Evolutionary conservation across 1,140 invertebrate species (phyloP), one percentile per base, ranked within the genome.

Genomic region (Vollenhovia emeryi): DNA sequence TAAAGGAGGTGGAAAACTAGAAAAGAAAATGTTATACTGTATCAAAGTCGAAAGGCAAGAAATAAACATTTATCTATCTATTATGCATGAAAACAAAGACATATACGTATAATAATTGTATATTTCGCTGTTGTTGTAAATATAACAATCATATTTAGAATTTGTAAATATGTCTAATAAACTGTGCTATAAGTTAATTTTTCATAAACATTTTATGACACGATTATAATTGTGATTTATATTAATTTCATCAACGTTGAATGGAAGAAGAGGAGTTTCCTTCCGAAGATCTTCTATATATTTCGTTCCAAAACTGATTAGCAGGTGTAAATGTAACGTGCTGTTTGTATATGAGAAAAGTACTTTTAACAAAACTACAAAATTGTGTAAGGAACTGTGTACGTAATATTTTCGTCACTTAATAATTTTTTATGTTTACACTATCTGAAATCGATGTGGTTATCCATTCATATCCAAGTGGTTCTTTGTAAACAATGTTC

Each of bases 281-380:
- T 6, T 75, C 13, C 0, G 9, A 62, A n/a, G 30, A 64, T 27
- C 0, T 13, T 78, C 48, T 3, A 30, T 52, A 4, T 11, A 87
- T 64, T 8, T 86, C 80, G 5, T 52, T 68, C 90, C 88, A 91
- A 6, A 92, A 91, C 45, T 87, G 84, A 57, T 92, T 92, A 40
- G 71, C 84, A 79, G 87, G 64, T 9, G 79, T 75, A 30, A 92
- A 91, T 1, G 52, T 21, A n/a, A 91, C 43, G 24, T 27, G n/a
- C 91, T 91, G 40, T 18, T 43, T 60, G 15, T 13, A 78, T 78
- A 57, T 30, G 2, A 33, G 21, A 62, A 50, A 1, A 30, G 52
- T 84, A 2, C 21, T 60, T 60, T 45, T 15, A 45, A 76, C n/a
- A 45, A 62, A 60, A 59, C 18, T 57, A 18, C 3, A 40, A 52